These are phyloP conservation scores for Melanocharis versteri DNA, from an alignment of 2,113 vertebrate genomes.

Conservation along the genomic window DNA sequence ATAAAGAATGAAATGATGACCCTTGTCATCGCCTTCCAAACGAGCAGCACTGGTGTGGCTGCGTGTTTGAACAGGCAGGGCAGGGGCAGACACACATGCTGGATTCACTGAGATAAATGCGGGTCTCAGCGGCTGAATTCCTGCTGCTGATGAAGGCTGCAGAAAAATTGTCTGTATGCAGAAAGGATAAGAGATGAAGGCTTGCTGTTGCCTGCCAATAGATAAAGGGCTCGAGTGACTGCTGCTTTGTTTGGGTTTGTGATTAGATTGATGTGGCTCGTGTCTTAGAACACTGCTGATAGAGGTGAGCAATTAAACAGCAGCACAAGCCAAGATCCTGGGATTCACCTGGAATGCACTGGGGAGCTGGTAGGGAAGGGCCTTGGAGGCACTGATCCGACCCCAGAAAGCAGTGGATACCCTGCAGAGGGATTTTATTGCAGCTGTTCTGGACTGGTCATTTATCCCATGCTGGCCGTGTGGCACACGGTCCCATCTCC, in stretches of 20 bases:
- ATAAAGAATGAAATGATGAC: constrained; percentile 1
- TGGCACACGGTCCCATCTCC: background rate
- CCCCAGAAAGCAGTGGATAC: background rate
- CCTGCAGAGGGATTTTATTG: background rate
- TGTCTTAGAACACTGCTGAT: background rate
- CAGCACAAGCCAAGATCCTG: background rate
- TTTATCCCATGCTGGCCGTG: fast-evolving
- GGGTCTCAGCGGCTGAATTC: background rate
- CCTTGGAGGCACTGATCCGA: background rate
- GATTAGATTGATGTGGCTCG: background rate
- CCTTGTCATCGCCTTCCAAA: background rate
- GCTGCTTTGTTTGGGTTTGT: background rate
- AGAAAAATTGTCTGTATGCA: background rate
- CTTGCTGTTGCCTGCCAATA: background rate
- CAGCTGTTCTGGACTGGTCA: background rate
- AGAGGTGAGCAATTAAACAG: background rate
- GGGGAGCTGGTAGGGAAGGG: background rate
- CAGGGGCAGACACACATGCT: background rate
- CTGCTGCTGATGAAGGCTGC: background rate
- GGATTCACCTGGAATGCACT: background rate
- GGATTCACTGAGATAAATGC: background rate
- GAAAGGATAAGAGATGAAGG: background rate
- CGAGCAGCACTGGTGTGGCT: background rate
- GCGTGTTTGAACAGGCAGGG: background rate
- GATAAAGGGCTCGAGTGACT: background rate